Evolutionary conservation across 2,797 vertebrate genomes (phyloP), one percentile per base, ranked within the genome.

Genomic region (Simalia tracyae): DNA sequence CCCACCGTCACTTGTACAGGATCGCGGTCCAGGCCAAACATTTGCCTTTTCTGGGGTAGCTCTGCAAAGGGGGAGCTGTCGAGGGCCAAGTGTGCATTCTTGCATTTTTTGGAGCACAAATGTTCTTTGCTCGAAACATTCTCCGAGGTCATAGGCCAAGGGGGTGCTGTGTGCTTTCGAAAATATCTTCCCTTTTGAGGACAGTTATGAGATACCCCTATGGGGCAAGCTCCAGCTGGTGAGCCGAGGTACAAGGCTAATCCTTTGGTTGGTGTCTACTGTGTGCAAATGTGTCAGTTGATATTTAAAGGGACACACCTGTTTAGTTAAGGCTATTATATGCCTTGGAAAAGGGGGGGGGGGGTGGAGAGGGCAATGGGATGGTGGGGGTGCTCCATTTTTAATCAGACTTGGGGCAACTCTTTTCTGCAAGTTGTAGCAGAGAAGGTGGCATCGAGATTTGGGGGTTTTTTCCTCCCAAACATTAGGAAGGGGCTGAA

Each of bases 231-330:
- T 87, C 17, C 97, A 95, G 95, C 96, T 96, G 96, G 96, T 95
- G 92, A 88, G 94, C 72, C 12, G 90, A 92, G 95, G 95, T 88
- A 94, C 94, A 90, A 93, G 95, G 91, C 93, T 97, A 96, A 97
- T 97, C 97, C 96, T 0, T 94, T 46, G 92, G 68, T 17, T 92
- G n/a, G 94, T 46, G 1, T 90, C 95, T 94, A 92, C 92, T 92
- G 60, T 94, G 91, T 95, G 85, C 96, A 97, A 96, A 89, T 97
- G 97, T 95, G 94, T 95, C 95, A 95, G 9, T 92, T 0, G 93
- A 96, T 97, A 97, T 97, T 97, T 97, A 96, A 92, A 95, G 96
- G 95, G 95, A 96, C 95, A 96, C 96, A 97, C 96, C 97, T 97
- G 97, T 97, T 96, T 87, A 46, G 94, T 36, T 93, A 87, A 0